Base-by-base conservation (phyloP, 2,797 vertebrate species). In the Rhynchotus rufescens region DNA sequence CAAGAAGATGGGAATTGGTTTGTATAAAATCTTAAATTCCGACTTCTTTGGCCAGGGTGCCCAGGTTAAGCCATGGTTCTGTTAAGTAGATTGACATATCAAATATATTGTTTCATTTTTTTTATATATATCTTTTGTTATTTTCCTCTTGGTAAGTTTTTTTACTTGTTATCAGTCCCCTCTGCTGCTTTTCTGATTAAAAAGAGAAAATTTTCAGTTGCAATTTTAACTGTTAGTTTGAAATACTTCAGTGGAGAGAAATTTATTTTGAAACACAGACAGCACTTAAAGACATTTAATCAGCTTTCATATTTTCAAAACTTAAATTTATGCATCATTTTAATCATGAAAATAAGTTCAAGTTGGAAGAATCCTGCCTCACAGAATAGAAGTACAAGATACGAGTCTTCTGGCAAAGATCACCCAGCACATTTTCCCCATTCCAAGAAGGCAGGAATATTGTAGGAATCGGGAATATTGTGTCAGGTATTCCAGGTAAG, bases 401-500 rank as follows among this genome's bases (percentile, higher is more conserved):
- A 1, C 1, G 40, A 62, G 42, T 9, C 25, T 44, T 14, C 26
- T 32, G 23, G 34, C 61, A 30, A 28, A 79, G 68, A 15, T 15
- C 32, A 20, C 19, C 36, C 23, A 15, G 23, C 3, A 0, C 6
- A 21, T 26, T 45, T 16, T 14, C 34, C 20, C 49, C 15, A 0
- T 54, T 19, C 44, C 30, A 3, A 7, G 32, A 9, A 32, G 32
- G 5, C 3, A 1, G 68, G 34, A 38, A 36, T 5, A 6, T 25
- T 2, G 4, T 5, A 44, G 36, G 52, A n/a, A 1, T 12, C 5
- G 4, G 75, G 40, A 38, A 36, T 5, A 7, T 30, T 2, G 3
- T 6, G 32, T 22, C 40, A 9, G 17, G 4, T 1, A 0, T 9
- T 22, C 20, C 1, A 0, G 16, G 28, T 15, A 10, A 32, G 44